Evolutionary conservation across 2,113 vertebrate genomes (phyloP).

Genomic region (Columba livia): DNA sequence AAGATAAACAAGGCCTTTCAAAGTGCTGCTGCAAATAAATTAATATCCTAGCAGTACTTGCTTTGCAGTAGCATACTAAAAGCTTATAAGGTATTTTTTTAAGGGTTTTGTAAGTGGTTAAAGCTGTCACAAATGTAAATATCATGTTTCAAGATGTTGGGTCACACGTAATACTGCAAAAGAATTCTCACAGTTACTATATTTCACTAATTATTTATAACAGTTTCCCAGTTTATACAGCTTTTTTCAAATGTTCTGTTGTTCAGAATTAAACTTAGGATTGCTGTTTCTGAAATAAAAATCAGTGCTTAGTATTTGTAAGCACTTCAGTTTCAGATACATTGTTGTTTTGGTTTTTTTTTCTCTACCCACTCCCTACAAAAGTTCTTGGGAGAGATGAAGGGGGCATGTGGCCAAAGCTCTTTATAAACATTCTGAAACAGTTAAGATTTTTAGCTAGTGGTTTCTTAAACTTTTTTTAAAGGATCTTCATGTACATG

Average conservation of each 20-base stretch:
- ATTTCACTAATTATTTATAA: neutral
- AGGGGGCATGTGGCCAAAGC: neutral
- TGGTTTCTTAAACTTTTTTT: neutral
- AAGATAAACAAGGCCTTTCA: neutral
- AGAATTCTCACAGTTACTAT: neutral
- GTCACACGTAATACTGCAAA: neutral
- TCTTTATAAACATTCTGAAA: neutral
- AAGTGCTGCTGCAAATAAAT: neutral
- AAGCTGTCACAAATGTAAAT: neutral
- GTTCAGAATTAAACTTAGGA: neutral
- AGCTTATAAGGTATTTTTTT: fast-evolving
- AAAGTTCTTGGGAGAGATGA: neutral
- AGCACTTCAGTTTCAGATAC: neutral
- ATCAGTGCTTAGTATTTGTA: neutral
- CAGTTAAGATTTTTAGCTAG: neutral
- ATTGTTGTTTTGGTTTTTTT: no score
- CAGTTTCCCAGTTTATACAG: neutral
- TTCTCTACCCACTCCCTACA: fast-evolving
- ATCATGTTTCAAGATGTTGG: neutral
- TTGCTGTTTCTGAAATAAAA: neutral
- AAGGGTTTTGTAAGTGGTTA: neutral
- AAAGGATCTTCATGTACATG: slow-evolving; percentile 97
- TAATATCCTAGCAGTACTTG: neutral
- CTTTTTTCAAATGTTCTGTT: neutral
- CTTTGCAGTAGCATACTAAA: neutral